These are phyloP conservation scores for Nesoenas mayeri DNA, from an alignment of 2,113 vertebrate species.

Conservation along the genomic window DNA sequence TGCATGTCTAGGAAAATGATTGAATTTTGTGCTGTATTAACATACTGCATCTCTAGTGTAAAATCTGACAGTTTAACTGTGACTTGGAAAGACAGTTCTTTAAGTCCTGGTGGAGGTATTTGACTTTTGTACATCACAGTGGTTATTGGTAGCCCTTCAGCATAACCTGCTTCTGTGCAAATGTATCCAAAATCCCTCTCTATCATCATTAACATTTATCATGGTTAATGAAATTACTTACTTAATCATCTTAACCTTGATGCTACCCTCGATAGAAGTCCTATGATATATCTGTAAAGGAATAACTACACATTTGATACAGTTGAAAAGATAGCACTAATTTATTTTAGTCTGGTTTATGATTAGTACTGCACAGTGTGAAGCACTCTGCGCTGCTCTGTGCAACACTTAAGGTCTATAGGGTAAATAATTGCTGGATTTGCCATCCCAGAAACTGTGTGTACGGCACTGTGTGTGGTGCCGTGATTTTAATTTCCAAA, in stretches of 20 bases:
- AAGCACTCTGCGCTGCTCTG: neutral
- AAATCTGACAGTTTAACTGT: neutral
- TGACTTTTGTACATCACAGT: neutral
- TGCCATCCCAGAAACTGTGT: neutral
- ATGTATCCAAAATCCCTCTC: slow-evolving; percentile 14
- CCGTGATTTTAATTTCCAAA: neutral
- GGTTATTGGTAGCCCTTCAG: neutral
- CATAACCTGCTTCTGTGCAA: neutral
- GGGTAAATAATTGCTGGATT: slow-evolving; percentile 24
- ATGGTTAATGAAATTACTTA: slow-evolving; percentile 60
- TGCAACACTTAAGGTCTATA: neutral
- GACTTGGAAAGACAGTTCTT: neutral
- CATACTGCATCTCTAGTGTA: neutral
- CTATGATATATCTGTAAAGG: slow-evolving; percentile 25
- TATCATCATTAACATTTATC: slow-evolving; percentile 43
- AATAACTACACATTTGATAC: slow-evolving; percentile 46
- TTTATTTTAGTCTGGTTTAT: slow-evolving; percentile 61
- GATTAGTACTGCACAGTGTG: neutral
- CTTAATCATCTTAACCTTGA: slow-evolving; percentile 67
- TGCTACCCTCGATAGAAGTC: slow-evolving; percentile 47
- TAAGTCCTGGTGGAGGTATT: neutral
- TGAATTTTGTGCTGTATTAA: neutral
- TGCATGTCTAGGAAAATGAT: neutral
- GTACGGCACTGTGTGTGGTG: neutral
- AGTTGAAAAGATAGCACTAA: slow-evolving; percentile 39